A percentile compares a stretch with the other conserved stretches of the same genome.
These are phyloP conservation scores for Himantopus leucocephalus DNA, from an alignment of 2,113 vertebrate genomes.

Conservation along the genomic window DNA sequence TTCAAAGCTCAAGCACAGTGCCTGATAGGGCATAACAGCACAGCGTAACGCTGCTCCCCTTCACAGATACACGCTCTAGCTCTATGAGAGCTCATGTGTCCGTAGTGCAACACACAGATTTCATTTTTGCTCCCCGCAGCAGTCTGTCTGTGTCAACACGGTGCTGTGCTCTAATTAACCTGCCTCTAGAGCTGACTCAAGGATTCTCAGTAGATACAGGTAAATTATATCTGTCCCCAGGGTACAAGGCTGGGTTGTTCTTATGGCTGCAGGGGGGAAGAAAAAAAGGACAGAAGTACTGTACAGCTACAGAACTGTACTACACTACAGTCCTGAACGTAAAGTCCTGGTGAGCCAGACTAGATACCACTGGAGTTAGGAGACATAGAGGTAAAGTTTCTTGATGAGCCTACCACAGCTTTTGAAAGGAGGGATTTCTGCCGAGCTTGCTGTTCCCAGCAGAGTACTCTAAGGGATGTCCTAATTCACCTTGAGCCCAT, in stretches of 20 bases:
- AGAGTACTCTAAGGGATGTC: background rate
- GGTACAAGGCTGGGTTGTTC: background rate
- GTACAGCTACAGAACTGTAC: background rate
- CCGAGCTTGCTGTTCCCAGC: background rate
- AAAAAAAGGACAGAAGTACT: background rate
- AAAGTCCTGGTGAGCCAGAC: background rate
- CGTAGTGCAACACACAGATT: background rate
- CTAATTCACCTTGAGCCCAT: background rate
- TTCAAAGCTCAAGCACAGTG: background rate
- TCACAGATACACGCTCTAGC: background rate
- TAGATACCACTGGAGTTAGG: background rate
- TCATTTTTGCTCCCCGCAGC: background rate
- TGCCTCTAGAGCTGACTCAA: background rate
- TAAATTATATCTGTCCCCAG: background rate
- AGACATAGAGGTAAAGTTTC: background rate
- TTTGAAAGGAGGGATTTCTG: background rate
- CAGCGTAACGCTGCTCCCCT: background rate
- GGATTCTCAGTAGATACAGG: background rate
- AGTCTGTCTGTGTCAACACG: background rate
- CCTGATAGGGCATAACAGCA: background rate
- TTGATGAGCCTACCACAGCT: background rate
- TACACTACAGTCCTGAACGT: background rate
- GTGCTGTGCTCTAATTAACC: background rate
- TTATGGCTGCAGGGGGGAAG: background rate
- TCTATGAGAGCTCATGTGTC: accelerated